Evolutionary conservation across 1,140 invertebrate species (phyloP), one percentile per base, ranked within the genome.

Genomic region (Sipha flava): DNA sequence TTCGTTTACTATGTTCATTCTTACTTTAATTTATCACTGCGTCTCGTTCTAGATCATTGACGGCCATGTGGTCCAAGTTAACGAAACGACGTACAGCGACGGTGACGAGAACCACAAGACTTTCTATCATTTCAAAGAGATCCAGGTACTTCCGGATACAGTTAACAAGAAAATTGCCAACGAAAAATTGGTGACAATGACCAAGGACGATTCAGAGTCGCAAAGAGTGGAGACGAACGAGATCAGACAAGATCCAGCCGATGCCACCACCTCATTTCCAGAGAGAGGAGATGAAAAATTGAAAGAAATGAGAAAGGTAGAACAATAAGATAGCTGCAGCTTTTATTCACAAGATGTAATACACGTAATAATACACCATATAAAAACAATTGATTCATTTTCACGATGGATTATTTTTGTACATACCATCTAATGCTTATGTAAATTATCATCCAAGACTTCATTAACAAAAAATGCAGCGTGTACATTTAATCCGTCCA

Each of bases 11-110:
- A n/a, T n/a, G n/a, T n/a, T n/a, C n/a, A n/a, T n/a, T n/a, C n/a
- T n/a, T n/a, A n/a, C n/a, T n/a, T n/a, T n/a, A n/a, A n/a, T n/a
- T n/a, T n/a, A n/a, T n/a, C n/a, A n/a, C n/a, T n/a, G n/a, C n/a
- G n/a, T n/a, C n/a, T n/a, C n/a, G n/a, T n/a, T n/a, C n/a, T n/a
- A 90, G 89, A 79, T 89, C 10, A 88, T 89, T 81, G 85, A 88
- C 59, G 88, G 88, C 34, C 88, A 89, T 82, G 85, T 87, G 45
- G 87, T 90, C 12, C 88, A 88, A 23, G 85, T 89, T 57, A 90
- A 90, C 81, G 87, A 89, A 81, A 89, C 89, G 0, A 86, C 86
- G 14, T 89, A 87, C 83, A 82, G 83, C 23, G 84, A 86, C 26
- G 85, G 86, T 21, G 85, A 86, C 72, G 86, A 86, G 18, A 83